A percentile compares a stretch with the other conserved stretches of the same genome.
These are phyloP conservation scores for Euwallacea fornicatus DNA, from an alignment of 1,140 invertebrate genomes.

Conservation along the genomic window DNA sequence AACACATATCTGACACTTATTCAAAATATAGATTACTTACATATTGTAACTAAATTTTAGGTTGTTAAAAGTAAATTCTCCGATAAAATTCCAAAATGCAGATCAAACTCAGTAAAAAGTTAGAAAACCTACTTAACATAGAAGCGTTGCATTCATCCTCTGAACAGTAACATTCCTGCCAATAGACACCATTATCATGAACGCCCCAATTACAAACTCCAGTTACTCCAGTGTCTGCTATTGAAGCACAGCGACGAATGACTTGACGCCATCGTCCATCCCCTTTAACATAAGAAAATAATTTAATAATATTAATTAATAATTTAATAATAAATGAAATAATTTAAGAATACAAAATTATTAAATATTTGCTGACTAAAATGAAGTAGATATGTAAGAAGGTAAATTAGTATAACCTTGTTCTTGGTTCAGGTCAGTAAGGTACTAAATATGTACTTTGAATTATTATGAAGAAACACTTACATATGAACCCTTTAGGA, in stretches of 20 bases:
- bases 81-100: neutral
- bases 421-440: too few species aligned
- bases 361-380: neutral
- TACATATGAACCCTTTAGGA: conserved; percentile 88
- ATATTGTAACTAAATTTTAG: too few species aligned
- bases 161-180: conserved; percentile 94
- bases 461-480: conserved; percentile 53
- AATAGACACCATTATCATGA: conserved; percentile 88
- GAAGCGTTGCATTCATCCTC: conserved; percentile 78
- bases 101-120: conserved; percentile 5
- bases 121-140: neutral
- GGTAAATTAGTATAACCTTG: too few species aligned
- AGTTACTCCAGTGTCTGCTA: conserved; percentile 86
- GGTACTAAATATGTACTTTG: neutral
- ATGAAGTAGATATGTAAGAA: too few species aligned
- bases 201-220: conserved; percentile 94
- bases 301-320: too few species aligned
- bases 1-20: too few species aligned
- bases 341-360: too few species aligned
- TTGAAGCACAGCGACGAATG: conserved; percentile 84
- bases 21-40: too few species aligned
- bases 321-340: too few species aligned
- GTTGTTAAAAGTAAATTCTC: too few species aligned
- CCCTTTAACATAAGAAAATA: conserved; percentile 62
- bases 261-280: conserved; percentile 92